Conservation (phyloP, 2,888 invertebrate genomes). For the Acleris laterana region DNA sequence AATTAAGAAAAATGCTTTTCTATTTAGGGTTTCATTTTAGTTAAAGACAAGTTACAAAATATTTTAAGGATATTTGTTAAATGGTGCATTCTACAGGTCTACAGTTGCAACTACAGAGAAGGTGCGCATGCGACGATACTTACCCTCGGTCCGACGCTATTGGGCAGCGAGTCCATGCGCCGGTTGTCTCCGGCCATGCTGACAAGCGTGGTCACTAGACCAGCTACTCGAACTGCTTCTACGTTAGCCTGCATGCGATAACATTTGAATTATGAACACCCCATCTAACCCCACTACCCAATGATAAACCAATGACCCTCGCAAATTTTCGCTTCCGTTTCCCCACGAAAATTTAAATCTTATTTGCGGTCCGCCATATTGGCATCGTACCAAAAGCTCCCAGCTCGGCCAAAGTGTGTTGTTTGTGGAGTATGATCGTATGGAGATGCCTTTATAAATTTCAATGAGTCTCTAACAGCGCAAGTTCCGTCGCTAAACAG, state of each 20-base stretch:
- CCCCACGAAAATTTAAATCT: slow-evolving; percentile 69
- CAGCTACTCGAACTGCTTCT: slow-evolving; percentile 92
- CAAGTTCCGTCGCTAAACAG: slow-evolving; percentile 46
- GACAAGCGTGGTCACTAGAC: slow-evolving; percentile 92
- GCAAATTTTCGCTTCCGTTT: not conserved
- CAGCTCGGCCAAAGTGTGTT: slow-evolving; percentile 57
- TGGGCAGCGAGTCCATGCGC: slow-evolving; percentile 79
- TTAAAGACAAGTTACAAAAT: slow-evolving; percentile 2
- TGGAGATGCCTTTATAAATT: slow-evolving; percentile 62
- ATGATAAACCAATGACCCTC: slow-evolving; percentile 1
- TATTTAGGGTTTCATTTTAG: slow-evolving; percentile 5
- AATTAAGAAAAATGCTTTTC: slow-evolving; percentile 1
- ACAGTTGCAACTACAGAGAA: slow-evolving; percentile 5
- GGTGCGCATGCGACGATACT: slow-evolving; percentile 44
- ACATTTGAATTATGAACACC: slow-evolving; percentile 78
- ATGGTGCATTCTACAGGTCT: slow-evolving; percentile 18
- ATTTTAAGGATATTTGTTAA: not conserved
- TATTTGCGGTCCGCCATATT: slow-evolving; percentile 69
- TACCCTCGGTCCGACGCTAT: slow-evolving; percentile 83
- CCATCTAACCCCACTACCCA: slow-evolving; percentile 11
- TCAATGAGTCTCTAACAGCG: slow-evolving; percentile 53
- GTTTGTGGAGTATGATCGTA: slow-evolving; percentile 51
- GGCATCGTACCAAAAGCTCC: slow-evolving; percentile 65
- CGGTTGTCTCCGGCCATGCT: slow-evolving; percentile 89
- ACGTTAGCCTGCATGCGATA: slow-evolving; percentile 88